Percentiles rank a stretch among this genome's conserved stretches.
Conservation (phyloP, 2,888 invertebrate genomes). For the Netelia inedita region DNA sequence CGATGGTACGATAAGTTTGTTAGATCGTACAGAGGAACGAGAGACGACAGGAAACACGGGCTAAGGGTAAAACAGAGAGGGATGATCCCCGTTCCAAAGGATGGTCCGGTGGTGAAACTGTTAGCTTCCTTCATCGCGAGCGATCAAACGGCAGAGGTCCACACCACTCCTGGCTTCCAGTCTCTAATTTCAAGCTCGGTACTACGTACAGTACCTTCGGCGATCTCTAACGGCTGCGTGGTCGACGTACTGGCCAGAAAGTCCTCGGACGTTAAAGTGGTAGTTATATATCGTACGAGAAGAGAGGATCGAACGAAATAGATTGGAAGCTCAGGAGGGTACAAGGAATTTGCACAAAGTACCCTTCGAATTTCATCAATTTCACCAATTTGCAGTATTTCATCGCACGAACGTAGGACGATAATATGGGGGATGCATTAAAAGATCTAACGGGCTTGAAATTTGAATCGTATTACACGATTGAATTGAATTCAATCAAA, state of each 20-base stretch:
- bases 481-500: too few relatives aligned
- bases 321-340: not conserved
- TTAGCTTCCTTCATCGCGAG: not conserved
- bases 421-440: too few relatives aligned
- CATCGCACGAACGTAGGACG: too few relatives aligned
- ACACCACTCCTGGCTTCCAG: constrained; percentile 16
- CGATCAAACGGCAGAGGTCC: constrained; percentile 13
- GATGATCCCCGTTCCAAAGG: not conserved
- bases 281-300: not conserved
- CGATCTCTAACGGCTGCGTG: not conserved
- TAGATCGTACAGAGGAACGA: constrained; percentile 2
- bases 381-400: not conserved
- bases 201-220: not conserved
- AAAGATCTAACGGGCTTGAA: too few relatives aligned
- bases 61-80: not conserved
- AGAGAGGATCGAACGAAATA: not conserved
- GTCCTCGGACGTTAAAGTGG: constrained; percentile 6
- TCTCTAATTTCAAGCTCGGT: constrained; percentile 37
- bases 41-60: not conserved
- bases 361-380: not conserved
- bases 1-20: constrained; percentile 4
- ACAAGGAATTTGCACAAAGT: not conserved
- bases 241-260: not conserved
- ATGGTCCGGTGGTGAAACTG: constrained; percentile 20
- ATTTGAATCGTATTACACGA: too few relatives aligned